A percentile compares a stretch with the other conserved stretches of the same genome.
phyloP scores from a whole-genome alignment of 2,113 vertebrate genomes.

The Leptobrachium ailaonicum region DNA sequence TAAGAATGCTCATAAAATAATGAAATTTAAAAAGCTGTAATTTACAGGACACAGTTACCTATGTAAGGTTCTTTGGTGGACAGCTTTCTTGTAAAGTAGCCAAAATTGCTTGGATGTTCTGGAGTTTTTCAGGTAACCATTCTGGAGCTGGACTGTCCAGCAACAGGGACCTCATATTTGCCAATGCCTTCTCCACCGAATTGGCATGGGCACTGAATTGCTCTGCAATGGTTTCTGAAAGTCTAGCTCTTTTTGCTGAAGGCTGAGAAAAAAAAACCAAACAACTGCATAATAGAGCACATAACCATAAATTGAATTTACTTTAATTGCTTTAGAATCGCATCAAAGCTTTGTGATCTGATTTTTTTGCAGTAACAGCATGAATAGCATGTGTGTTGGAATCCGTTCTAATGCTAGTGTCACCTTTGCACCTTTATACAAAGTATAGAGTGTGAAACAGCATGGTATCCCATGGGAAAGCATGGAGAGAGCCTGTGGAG shows the following conservation, averaged over 20 bases:
- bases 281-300: no score
- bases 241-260: constrained; percentile 75
- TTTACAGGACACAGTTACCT: no score
- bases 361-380: no score
- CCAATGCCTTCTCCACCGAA: constrained; percentile 71
- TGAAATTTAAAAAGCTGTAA: no score
- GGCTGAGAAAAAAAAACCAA: constrained; percentile 68
- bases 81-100: constrained; percentile 50
- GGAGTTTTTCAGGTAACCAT: constrained; percentile 75
- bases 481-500: no score
- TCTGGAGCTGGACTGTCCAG: constrained; percentile 63
- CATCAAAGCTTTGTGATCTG: not conserved
- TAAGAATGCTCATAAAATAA: no score
- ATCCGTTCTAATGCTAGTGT: no score
- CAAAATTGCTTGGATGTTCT: constrained; percentile 70
- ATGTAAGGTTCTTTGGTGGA: not conserved
- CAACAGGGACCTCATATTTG: constrained; percentile 67
- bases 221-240: constrained; percentile 66
- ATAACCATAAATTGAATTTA: not conserved
- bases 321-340: not conserved
- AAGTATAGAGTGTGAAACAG: no score
- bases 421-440: no score
- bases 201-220: constrained; percentile 74
- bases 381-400: no score
- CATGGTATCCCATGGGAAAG: no score